Base-by-base conservation (phyloP, 2,797 vertebrate species). In the Hydrolagus colliei region DNA sequence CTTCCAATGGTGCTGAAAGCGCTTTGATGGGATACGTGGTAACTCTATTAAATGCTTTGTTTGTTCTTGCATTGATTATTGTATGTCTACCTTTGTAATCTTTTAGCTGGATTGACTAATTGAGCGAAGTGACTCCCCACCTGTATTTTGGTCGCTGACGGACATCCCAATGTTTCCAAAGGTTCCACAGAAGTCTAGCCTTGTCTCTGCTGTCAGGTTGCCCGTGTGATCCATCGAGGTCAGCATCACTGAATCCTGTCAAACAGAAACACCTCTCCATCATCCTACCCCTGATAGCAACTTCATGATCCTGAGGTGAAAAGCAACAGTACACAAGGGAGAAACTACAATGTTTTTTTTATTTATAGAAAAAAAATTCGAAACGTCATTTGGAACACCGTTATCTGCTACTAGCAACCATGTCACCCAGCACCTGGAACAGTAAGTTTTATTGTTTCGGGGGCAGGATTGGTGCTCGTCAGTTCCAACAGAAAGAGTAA, bases 291-390 rank as follows among this genome's bases (percentile, higher is more conserved):
- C 7, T 77, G 52, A 12, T 59, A 59, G 13, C 27, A n/a, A 41
- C 9, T 6, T 65, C 65, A 12, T 41, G 14, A 52, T 1, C 72
- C 72, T 4, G 73, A 82, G 32, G 41, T 52, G 9, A 84, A 71
- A 68, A 71, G 18, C 65, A 71, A 71, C n/a, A 52, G 22, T 16
- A 84, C 67, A 84, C 65, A 27, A 92, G 93, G 94, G 93, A 94
- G 94, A 95, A 93, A 93, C 93, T 93, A 94, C 92, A 94, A 94
- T 93, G 92, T 95, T 95, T 95, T 95, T 95, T 95, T 93, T 91
- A 91, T 93, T 93, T 93, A 91, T 93, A 94, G 93, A 94, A 90
- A 92, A 93, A 84, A 90, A 91, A 91, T 91, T 92, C 89, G 90
- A 91, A 93, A 92, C 91, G 92, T 92, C 91, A 91, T 92, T 87